Evolutionary conservation across 2,888 invertebrate species (phyloP), one percentile per base, ranked within the genome.

Genomic region (Drosophila fungiperda): DNA sequence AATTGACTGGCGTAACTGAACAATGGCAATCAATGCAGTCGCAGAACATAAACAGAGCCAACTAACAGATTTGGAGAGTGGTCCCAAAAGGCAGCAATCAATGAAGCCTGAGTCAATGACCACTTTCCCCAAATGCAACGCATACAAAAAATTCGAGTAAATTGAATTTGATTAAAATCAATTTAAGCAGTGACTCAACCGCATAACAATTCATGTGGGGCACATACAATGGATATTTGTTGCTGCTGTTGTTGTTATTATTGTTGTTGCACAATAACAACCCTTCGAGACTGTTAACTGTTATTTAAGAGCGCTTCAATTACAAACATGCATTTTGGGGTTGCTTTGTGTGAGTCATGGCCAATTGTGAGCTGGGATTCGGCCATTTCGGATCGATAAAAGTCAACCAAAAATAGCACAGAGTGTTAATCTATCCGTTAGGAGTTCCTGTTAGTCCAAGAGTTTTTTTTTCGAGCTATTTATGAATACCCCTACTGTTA

Each of bases 111-210:
- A 65, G 64, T 60, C 79, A 77, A 67, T 48, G 68, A 63, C 45
- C 68, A 63, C 12, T 45, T 58, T 48, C 62, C 40, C 42, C 55
- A 60, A 48, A 64, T 48, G 35, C 49, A 20, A 26, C n/a, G 23
- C 49, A 52, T 36, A 36, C 17, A 54, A 32, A 59, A 57, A 62
- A 65, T 60, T 50, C 36, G 35, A 57, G 45, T 68, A 77, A 91
- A 91, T 89, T 91, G 79, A 85, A 78, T 91, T 83, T 91, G 85
- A 91, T 90, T 88, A 82, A 90, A 90, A 90, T 89, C 87, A 91
- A 92, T 90, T 91, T 79, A 87, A 84, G 57, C 38, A 40, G 40
- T 58, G 52, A 53, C 35, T 61, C 60, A 60, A 52, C 53, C 17
- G 33, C 29, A 23, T 49, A 57, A 50, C 33, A 36, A 23, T 17